Base-by-base conservation (phyloP, 1,140 invertebrate species). In the Octopus sinensis region DNA sequence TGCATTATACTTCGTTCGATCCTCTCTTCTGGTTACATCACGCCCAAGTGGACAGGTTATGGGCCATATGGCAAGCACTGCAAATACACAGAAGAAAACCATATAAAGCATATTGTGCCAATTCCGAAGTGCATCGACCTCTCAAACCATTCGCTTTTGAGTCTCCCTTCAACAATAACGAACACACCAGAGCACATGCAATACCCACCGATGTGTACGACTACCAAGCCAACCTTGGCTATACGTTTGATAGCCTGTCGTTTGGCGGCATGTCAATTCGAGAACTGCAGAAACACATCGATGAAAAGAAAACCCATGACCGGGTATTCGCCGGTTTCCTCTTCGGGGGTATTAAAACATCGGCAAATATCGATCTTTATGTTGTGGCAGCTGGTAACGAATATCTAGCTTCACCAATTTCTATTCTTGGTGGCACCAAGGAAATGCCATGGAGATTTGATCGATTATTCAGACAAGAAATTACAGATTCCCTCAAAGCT, bases 1-100 rank as follows among this genome's bases (percentile, higher is more conserved):
- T 85, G 12, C 82, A 85, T 79, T 85, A 81, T 80, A 79, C 84
- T 10, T 80, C 84, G 76, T 84, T 80, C 71, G 84, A 84, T 53
- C 84, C 84, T 10, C 53, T 83, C 76, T 84, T 84, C 76, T 83
- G 51, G 23, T 54, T 79, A 5, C 79, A 79, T 12, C 79, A 79
- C 30, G n/a, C 79, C 43, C 82, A 82, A 52, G 79, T 84, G 23
- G 84, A 84, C 68, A 79, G 82, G 17, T 54, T 84, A 13, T 84
- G 84, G 84, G 82, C 84, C 17, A 82, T 84, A 56, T 84, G 84
- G 84, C 83, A 81, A 75, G 82, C 79, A 4, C 79, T 84, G 52
- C 84, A 84, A 56, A 83, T 78, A 10, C 76, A 82, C 79, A 77
- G 84, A 13, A 80, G 82, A 12, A 81, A 82, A 78, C 81, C 82